Evolutionary conservation across 2,113 vertebrate genomes (phyloP).

Genomic region (Hiodon alosoides): DNA sequence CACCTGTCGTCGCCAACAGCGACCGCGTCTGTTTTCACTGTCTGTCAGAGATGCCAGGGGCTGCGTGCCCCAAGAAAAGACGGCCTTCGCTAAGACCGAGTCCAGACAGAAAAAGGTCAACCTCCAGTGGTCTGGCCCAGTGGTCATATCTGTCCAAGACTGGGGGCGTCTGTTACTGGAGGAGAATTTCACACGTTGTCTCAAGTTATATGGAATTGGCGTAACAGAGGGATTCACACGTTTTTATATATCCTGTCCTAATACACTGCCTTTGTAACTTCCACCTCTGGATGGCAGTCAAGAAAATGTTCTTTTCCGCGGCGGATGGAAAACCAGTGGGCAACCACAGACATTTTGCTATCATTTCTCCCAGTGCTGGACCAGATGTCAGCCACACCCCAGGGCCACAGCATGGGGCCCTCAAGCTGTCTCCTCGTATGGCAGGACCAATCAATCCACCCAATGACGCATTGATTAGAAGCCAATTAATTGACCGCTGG

Average conservation of each 20-base stretch:
- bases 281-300: too few species aligned
- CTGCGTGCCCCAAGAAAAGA: slow-evolving; percentile 49
- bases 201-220: slow-evolving; percentile 7
- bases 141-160: background rate
- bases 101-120: slow-evolving; percentile 57
- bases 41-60: slow-evolving; percentile 75
- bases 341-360: background rate
- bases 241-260: background rate
- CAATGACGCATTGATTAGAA: slow-evolving; percentile 8
- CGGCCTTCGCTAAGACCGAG: slow-evolving; percentile 48
- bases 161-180: slow-evolving; percentile 1
- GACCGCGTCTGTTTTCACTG: slow-evolving; percentile 80
- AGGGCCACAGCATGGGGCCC: slow-evolving; percentile 10
- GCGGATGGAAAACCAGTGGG: too few species aligned
- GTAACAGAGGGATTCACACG: background rate
- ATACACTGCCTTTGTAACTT: too few species aligned
- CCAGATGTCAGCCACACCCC: background rate
- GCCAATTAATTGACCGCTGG: slow-evolving; percentile 13
- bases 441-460: slow-evolving; percentile 1
- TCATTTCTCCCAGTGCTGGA: slow-evolving; percentile 7
- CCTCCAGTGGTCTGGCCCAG: slow-evolving; percentile 31
- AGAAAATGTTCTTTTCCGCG: too few species aligned
- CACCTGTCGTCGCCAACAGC: slow-evolving; percentile 85
- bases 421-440: slow-evolving; percentile 1
- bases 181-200: background rate